Conservation (phyloP, 2,113 vertebrate species). For the Paracanthobrama guichenoti region DNA sequence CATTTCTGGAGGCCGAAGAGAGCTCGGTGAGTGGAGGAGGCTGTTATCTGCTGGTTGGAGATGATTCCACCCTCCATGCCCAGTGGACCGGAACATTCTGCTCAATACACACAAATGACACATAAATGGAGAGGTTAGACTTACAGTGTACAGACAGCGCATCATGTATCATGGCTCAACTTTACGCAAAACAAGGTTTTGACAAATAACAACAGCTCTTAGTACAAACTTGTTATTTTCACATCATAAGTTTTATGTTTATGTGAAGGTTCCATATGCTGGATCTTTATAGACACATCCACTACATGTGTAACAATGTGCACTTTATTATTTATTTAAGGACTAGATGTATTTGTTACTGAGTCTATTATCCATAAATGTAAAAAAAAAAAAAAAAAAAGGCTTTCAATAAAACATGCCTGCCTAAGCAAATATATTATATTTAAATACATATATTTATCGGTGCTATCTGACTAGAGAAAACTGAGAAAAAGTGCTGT, state of each 20-base stretch:
- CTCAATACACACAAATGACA: conserved; percentile 34
- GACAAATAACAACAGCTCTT: neutral
- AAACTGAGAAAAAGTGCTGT: too few relatives aligned
- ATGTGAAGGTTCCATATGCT: neutral
- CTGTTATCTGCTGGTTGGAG: conserved; percentile 98
- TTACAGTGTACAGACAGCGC: neutral
- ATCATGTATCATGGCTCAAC: neutral
- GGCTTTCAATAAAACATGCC: neutral
- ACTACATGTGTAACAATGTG: too few relatives aligned
- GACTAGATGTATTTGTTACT: neutral
- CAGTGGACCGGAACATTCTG: conserved; percentile 94
- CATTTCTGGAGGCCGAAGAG: conserved; percentile 98
- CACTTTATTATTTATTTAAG: too few relatives aligned
- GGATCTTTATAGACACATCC: too few relatives aligned
- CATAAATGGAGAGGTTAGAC: neutral
- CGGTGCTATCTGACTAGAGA: too few relatives aligned
- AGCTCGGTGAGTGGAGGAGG: conserved; percentile 95
- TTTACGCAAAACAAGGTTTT: too few relatives aligned
- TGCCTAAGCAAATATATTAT: too few relatives aligned
- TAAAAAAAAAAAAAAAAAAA: neutral
- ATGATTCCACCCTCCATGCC: conserved; percentile 98
- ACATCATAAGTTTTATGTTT: neutral
- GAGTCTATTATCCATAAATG: neutral
- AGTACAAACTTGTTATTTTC: neutral
- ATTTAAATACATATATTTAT: too few relatives aligned